Evolutionary conservation across 2,797 vertebrate species (phyloP).

Genomic region (Telmatherina bonti): DNA sequence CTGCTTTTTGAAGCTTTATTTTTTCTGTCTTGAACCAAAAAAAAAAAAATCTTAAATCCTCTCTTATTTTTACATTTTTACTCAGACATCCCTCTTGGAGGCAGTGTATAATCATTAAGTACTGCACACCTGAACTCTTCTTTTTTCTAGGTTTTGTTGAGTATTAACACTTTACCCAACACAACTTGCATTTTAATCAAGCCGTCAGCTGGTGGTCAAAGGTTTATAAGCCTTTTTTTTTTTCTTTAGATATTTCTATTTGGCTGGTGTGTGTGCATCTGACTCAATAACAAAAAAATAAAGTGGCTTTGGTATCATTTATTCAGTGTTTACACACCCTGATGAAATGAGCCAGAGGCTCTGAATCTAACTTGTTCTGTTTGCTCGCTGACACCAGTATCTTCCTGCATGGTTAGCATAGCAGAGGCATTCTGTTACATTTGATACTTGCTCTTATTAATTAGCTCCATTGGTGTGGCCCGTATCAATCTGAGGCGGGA

Average conservation of each 20-base stretch:
- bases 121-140: conserved; percentile 30
- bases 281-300: conserved; percentile 17
- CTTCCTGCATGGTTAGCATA: conserved; percentile 72
- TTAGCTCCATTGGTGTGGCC: conserved; percentile 65
- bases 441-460: conserved; percentile 80
- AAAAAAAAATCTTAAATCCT: too few species aligned
- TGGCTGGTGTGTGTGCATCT: conserved; percentile 14
- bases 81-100: conserved; percentile 17
- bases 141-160: conserved; percentile 25
- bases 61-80: background rate
- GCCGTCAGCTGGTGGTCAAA: conserved; percentile 18
- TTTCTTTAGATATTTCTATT: conserved; percentile 48
- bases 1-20: background rate
- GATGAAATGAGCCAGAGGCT: conserved; percentile 59
- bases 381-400: conserved; percentile 62
- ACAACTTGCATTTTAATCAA: conserved; percentile 35
- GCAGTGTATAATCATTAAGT: conserved; percentile 28
- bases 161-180: conserved; percentile 40
- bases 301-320: conserved; percentile 13
- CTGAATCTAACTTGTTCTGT: conserved; percentile 51
- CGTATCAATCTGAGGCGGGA: conserved; percentile 51
- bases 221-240: conserved; percentile 14
- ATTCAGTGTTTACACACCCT: conserved; percentile 59
- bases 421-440: conserved; percentile 81
- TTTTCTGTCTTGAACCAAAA: too few species aligned